Evolutionary conservation across 2,113 vertebrate genomes (phyloP).

Genomic region (Ceyx cyanopectus): DNA sequence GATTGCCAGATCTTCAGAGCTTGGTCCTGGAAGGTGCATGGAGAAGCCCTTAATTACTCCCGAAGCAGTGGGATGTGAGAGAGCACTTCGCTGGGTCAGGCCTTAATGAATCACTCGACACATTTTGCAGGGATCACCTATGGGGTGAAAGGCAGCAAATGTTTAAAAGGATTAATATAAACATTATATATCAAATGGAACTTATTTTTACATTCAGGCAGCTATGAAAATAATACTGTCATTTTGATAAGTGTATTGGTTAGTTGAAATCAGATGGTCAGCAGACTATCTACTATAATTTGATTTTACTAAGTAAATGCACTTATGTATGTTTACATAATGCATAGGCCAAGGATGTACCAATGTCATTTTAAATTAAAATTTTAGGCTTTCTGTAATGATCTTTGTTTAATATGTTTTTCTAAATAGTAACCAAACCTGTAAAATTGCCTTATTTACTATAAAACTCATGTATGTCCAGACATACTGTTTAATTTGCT

Average conservation of each 20-base stretch:
- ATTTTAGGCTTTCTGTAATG: neutral
- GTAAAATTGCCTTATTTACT: conserved; percentile 34
- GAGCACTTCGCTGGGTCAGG: conserved; percentile 29
- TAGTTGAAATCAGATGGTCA: conserved; percentile 40
- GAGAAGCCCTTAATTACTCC: neutral
- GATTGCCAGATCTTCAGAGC: neutral
- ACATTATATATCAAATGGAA: conserved; percentile 52
- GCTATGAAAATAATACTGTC: conserved; percentile 52
- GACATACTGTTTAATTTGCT: neutral
- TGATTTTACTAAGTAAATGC: conserved; percentile 63
- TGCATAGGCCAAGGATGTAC: neutral
- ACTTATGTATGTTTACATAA: neutral
- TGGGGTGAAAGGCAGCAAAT: conserved; percentile 48
- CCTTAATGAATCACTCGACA: conserved; percentile 34
- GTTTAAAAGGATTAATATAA: conserved; percentile 65
- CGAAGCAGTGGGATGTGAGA: conserved; percentile 31
- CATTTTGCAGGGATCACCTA: conserved; percentile 25
- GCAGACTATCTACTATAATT: conserved; percentile 32
- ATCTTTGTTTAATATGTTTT: conserved; percentile 50
- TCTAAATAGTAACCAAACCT: conserved; percentile 49
- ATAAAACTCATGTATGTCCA: neutral
- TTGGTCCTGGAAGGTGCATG: neutral
- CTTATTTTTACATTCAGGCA: conserved; percentile 52
- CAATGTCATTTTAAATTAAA: neutral
- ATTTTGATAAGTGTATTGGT: conserved; percentile 39